These are phyloP conservation scores for Channa striata DNA, from an alignment of 2,797 vertebrate species.

Conservation along the genomic window DNA sequence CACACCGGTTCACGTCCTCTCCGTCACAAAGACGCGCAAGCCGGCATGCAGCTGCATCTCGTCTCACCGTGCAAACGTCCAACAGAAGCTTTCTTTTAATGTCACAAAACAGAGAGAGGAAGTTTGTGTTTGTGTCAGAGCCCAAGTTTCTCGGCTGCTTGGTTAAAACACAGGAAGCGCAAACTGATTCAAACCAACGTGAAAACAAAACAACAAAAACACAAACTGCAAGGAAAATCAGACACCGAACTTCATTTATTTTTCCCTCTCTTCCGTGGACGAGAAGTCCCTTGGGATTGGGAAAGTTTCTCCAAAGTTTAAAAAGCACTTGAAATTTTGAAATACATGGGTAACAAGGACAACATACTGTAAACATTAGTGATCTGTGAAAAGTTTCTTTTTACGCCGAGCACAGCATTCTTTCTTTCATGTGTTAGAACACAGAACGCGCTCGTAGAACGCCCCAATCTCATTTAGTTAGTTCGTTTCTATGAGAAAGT, in stretches of 20 bases:
- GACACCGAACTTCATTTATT: not conserved
- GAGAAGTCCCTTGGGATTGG: conserved; percentile 12
- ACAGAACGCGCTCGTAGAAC: not conserved
- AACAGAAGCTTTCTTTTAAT: not conserved
- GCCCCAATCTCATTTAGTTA: not conserved
- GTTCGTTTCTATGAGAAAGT: not conserved
- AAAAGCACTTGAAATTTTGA: not conserved
- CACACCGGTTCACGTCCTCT: conserved; percentile 23
- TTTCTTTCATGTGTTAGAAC: not conserved
- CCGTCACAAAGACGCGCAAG: not conserved
- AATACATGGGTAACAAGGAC: not conserved
- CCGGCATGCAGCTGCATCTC: not conserved
- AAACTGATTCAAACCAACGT: conserved; percentile 24
- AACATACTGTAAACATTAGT: conserved; percentile 3
- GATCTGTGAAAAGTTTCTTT: conserved; percentile 8
- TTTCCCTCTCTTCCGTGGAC: not conserved
- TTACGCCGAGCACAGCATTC: not conserved
- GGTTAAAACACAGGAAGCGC: conserved; percentile 10
- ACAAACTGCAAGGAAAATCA: not conserved
- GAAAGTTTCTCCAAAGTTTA: conserved; percentile 3
- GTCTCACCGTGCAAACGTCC: not conserved
- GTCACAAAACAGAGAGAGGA: conserved; percentile 15
- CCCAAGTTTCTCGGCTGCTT: conserved; percentile 8
- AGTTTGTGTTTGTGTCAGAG: conserved; percentile 15
- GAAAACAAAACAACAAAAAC: conserved; percentile 21